Conservation (phyloP, 2,797 vertebrate species). For the Potorous gilbertii region DNA sequence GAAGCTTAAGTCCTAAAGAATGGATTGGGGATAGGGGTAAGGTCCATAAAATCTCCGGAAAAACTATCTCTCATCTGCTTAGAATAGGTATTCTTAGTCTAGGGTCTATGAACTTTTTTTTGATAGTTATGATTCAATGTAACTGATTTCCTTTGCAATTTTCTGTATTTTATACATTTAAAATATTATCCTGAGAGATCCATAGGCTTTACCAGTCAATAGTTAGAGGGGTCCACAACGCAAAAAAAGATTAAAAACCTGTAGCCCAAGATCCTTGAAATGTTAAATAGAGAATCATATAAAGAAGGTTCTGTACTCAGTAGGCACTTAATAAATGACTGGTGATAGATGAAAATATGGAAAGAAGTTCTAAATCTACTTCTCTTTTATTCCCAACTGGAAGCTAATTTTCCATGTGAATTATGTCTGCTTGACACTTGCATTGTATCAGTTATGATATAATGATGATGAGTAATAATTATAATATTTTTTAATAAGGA, state of each 20-base stretch:
- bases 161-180: background rate
- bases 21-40: background rate
- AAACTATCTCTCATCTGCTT: background rate
- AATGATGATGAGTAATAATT: background rate
- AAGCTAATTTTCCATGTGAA: background rate
- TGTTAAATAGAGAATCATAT: background rate
- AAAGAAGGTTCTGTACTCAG: background rate
- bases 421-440: background rate
- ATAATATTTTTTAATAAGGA: background rate
- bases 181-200: background rate
- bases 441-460: background rate
- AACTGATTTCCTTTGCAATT: background rate
- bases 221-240: background rate
- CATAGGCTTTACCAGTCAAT: background rate
- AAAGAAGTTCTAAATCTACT: background rate
- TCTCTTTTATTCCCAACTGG: background rate
- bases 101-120: background rate
- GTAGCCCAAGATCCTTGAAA: background rate
- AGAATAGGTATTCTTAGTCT: background rate
- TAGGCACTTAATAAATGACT: conserved; percentile 14
- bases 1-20: background rate
- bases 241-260: background rate
- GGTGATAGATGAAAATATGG: background rate
- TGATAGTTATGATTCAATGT: background rate
- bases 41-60: background rate